Evolutionary conservation across 2,797 vertebrate genomes (phyloP).

Genomic region (Acanthiza pusilla): DNA sequence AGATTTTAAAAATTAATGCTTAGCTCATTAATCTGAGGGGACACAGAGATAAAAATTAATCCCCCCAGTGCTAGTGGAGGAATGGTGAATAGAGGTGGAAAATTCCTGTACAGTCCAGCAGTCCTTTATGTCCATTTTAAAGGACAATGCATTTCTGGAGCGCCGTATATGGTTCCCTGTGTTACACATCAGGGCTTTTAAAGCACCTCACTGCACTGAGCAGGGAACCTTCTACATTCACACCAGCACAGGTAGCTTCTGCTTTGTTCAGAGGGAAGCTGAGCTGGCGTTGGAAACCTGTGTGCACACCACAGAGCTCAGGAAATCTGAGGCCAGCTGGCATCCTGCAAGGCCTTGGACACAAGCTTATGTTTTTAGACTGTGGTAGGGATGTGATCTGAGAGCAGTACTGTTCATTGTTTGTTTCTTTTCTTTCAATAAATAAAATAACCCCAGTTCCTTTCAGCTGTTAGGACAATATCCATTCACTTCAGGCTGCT

Average conservation of each 20-base stretch:
- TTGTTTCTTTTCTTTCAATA: not conserved
- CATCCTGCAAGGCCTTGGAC: too few species aligned
- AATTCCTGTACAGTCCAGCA: not conserved
- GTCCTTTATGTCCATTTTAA: not conserved
- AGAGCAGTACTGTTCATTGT: not conserved
- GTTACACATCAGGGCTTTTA: not conserved
- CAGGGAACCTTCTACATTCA: not conserved
- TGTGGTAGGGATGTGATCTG: not conserved
- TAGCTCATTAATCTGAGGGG: not conserved
- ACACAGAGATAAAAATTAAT: not conserved
- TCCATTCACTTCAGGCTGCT: not conserved
- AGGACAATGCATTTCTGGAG: not conserved
- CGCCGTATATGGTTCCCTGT: rapidly evolving
- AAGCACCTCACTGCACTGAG: rapidly evolving
- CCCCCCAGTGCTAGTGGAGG: not conserved
- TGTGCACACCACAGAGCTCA: not conserved
- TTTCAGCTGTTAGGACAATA: not conserved
- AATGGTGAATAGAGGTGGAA: not conserved
- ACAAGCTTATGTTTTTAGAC: not conserved
- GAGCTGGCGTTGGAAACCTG: rapidly evolving
- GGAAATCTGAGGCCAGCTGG: not conserved
- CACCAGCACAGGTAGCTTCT: rapidly evolving
- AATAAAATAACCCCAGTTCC: not conserved
- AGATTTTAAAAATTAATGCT: not conserved
- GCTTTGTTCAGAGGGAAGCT: not conserved